Evolutionary conservation across 2,888 invertebrate species (phyloP).

Genomic region (Cephus rjabovi): DNA sequence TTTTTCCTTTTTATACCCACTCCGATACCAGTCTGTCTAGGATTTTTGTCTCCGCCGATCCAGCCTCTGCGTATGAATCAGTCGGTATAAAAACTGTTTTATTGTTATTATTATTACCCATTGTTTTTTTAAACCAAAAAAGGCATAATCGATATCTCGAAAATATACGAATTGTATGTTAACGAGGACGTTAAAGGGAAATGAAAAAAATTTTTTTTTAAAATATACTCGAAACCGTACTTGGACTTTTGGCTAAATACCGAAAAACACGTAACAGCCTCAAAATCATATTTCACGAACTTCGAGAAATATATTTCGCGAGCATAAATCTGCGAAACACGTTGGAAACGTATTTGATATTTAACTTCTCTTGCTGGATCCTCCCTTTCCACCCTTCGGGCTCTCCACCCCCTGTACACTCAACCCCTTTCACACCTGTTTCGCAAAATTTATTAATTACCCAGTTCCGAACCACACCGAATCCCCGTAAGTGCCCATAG

Average conservation of each 20-base stretch:
- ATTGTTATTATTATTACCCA: no score
- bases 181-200: no score
- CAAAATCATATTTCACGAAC: not conserved
- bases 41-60: no score
- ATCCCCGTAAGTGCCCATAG: not conserved
- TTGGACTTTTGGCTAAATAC: not conserved
- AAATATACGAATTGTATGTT: no score
- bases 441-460: not conserved
- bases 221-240: not conserved
- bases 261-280: no score
- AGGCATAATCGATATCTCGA: no score
- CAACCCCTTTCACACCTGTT: not conserved
- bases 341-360: not conserved
- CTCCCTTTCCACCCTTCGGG: not conserved
- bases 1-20: no score
- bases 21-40: no score
- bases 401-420: not conserved
- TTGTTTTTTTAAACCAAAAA: no score
- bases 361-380: not conserved
- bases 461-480: not conserved
- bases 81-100: no score
- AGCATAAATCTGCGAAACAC: not conserved
- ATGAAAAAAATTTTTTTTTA: no score
- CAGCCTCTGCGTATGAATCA: no score
- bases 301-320: not conserved